phyloP scores from a whole-genome alignment of 2,888 invertebrate genomes.

The Nymphalis c-album region DNA sequence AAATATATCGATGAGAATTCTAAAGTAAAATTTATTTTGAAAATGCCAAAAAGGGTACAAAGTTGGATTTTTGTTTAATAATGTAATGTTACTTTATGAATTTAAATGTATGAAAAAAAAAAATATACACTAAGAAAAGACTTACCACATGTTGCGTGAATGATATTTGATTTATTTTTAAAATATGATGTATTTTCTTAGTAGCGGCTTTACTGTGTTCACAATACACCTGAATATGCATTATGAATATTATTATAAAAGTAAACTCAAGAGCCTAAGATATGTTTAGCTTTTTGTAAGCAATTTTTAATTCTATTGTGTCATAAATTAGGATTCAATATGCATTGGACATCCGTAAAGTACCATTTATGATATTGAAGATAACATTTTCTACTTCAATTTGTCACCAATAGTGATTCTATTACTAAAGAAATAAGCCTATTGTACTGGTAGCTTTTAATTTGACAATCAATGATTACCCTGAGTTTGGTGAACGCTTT shows the following conservation, averaged over 20 bases:
- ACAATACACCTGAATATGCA: constrained; percentile 6
- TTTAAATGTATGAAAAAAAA: no score
- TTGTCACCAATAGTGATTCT: neutral
- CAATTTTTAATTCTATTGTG: neutral
- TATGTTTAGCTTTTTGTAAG: neutral
- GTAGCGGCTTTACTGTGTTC: neutral
- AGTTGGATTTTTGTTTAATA: no score
- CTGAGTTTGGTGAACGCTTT: no score
- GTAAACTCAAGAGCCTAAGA: neutral
- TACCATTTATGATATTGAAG: neutral
- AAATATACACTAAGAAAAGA: neutral
- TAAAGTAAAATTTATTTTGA: no score
- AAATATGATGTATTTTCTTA: neutral
- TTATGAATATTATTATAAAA: constrained; percentile 7
- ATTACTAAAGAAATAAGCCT: no score
- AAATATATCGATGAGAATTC: no score
- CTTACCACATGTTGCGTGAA: constrained; percentile 15
- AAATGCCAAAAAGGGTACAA: no score
- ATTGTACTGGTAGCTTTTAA: no score
- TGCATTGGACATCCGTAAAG: neutral
- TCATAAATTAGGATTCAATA: neutral
- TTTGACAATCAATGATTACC: no score
- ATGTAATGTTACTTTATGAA: no score
- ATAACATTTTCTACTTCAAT: neutral
- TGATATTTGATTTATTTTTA: neutral